These are phyloP conservation scores for Celastrina argiolus DNA, from an alignment of 2,888 invertebrate species.

Conservation along the genomic window DNA sequence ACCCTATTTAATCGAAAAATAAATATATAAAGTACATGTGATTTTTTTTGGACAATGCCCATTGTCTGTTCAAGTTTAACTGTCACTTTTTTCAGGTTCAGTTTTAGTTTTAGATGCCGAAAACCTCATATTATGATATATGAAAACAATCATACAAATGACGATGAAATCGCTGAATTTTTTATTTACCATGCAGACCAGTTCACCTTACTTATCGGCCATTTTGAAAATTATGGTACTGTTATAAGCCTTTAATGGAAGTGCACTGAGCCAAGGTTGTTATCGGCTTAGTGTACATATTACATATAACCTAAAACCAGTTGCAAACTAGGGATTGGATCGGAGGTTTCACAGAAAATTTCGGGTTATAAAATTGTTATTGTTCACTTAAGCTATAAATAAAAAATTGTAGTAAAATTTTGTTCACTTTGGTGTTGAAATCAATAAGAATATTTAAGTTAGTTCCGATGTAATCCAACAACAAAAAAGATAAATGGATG, in stretches of 20 bases:
- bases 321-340: not conserved
- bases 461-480: not conserved
- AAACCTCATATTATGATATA: no score
- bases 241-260: conserved; percentile 19
- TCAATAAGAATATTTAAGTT: not conserved
- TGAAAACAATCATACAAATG: not conserved
- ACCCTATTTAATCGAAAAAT: no score
- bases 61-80: no score
- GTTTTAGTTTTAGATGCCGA: no score
- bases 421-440: not conserved
- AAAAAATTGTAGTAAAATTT: not conserved
- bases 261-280: not conserved
- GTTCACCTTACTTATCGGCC: no score
- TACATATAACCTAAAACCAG: not conserved
- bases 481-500: no score
- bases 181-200: not conserved
- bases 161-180: not conserved
- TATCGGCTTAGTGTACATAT: conserved; percentile 1
- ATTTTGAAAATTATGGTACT: conserved; percentile 13
- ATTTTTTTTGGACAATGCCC: no score
- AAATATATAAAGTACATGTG: no score
- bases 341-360: not conserved
- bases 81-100: no score
- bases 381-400: not conserved
- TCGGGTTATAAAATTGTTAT: not conserved